phyloP scores from a whole-genome alignment of 2,888 invertebrate genomes.

The Sinhomidia bicolor region DNA sequence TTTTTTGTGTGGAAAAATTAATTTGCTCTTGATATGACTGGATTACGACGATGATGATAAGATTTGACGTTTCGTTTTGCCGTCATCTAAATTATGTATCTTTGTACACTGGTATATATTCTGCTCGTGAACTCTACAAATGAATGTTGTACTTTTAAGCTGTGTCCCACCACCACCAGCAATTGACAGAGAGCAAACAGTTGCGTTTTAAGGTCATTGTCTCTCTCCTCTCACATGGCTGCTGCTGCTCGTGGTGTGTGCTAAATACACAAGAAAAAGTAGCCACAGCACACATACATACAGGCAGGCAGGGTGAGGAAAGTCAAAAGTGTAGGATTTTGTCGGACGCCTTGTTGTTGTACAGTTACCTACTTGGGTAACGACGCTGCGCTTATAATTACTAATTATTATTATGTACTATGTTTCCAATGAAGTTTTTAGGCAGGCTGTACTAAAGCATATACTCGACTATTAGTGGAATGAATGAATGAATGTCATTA shows the following conservation, averaged over 20 bases:
- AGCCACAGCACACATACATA: neutral
- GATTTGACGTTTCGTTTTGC: neutral
- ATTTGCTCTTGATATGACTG: neutral
- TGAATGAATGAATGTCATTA: too few species aligned
- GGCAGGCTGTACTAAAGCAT: too few species aligned
- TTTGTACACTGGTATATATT: neutral
- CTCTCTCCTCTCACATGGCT: slow-evolving; percentile 30
- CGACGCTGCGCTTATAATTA: too few species aligned
- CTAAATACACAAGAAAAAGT: neutral
- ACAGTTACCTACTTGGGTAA: too few species aligned
- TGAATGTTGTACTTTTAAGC: neutral
- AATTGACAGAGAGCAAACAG: neutral
- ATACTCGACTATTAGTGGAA: too few species aligned
- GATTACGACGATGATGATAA: too few species aligned
- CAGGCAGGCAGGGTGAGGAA: too few species aligned
- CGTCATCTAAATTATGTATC: too few species aligned
- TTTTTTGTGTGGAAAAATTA: neutral
- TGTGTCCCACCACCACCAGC: neutral
- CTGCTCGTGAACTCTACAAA: slow-evolving; percentile 12
- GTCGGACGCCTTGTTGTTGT: too few species aligned
- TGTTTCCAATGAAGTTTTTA: too few species aligned
- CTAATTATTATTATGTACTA: too few species aligned
- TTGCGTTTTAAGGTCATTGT: slow-evolving; percentile 53
- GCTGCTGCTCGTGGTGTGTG: neutral
- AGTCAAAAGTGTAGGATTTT: too few species aligned